These are phyloP conservation scores for Bombus haemorrhoidalis DNA, from an alignment of 1,140 invertebrate species.

Conservation along the genomic window DNA sequence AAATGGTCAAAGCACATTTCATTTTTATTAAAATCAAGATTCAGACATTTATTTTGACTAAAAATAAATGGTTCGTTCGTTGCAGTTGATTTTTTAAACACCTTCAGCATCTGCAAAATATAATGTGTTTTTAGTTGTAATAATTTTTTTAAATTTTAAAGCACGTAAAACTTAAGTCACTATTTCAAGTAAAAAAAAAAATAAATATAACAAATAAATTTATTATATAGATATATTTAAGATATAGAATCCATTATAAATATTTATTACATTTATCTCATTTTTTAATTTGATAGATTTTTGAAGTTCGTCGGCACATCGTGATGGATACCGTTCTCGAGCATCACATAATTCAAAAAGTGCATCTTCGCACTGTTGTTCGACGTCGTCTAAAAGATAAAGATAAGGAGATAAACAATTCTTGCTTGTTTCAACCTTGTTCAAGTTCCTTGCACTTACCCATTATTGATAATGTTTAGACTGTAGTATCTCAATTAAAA, in stretches of 20 bases:
- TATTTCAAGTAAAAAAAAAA: not conserved
- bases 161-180: not conserved
- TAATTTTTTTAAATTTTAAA: not conserved
- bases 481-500: not conserved
- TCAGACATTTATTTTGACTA: constrained; percentile 31
- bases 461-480: constrained; percentile 14
- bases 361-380: constrained; percentile 73
- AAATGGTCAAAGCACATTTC: constrained; percentile 14
- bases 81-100: not conserved
- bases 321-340: constrained; percentile 68
- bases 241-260: not conserved
- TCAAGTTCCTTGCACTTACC: constrained; percentile 1
- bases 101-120: constrained; percentile 50
- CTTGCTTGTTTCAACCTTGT: not conserved
- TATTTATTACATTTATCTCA: constrained; percentile 62
- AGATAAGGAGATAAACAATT: not conserved
- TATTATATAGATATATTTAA: not conserved
- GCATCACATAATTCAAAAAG: constrained; percentile 71
- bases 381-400: constrained; percentile 60
- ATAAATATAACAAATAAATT: not conserved
- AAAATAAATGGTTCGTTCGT: not conserved
- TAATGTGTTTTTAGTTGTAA: not conserved
- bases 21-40: constrained; percentile 25
- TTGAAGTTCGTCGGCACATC: constrained; percentile 67
- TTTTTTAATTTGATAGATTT: constrained; percentile 66